Conservation (phyloP, 2,113 vertebrate species). For the Percina caprodes region DNA sequence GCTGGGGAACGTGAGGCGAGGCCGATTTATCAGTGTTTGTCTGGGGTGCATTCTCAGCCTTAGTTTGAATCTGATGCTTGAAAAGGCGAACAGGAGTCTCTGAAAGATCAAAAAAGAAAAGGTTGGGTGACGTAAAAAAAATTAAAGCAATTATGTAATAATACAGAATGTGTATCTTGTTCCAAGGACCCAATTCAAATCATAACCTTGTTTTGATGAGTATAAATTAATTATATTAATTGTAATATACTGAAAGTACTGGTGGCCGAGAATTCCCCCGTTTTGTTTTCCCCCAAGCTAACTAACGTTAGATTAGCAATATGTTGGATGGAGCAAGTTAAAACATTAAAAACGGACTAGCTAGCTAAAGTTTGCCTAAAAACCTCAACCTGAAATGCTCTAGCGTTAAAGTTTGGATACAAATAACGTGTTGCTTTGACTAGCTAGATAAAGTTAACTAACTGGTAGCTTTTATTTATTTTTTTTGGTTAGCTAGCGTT, state of each 20-base stretch:
- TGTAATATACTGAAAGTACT: too few species aligned
- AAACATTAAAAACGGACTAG: neutral
- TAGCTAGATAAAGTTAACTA: neutral
- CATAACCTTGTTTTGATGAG: neutral
- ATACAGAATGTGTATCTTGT: neutral
- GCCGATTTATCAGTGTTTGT: neutral
- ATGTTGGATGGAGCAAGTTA: neutral
- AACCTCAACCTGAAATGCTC: neutral
- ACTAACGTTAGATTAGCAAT: neutral
- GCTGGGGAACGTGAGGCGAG: neutral
- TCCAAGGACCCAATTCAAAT: neutral
- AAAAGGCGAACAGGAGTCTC: constrained; percentile 58
- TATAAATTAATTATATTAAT: neutral
- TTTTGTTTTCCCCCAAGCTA: neutral
- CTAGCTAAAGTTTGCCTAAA: too few species aligned
- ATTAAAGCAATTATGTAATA: neutral
- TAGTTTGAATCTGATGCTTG: constrained; percentile 42
- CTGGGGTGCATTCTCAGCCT: neutral
- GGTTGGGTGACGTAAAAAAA: neutral
- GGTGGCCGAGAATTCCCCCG: too few species aligned
- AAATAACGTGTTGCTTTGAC: neutral
- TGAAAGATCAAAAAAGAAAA: constrained; percentile 17
- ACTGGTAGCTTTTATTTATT: too few species aligned
- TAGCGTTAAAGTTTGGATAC: neutral
- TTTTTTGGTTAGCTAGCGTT: too few species aligned